Base-by-base conservation (phyloP, 2,113 vertebrate species). In the Vimba vimba region DNA sequence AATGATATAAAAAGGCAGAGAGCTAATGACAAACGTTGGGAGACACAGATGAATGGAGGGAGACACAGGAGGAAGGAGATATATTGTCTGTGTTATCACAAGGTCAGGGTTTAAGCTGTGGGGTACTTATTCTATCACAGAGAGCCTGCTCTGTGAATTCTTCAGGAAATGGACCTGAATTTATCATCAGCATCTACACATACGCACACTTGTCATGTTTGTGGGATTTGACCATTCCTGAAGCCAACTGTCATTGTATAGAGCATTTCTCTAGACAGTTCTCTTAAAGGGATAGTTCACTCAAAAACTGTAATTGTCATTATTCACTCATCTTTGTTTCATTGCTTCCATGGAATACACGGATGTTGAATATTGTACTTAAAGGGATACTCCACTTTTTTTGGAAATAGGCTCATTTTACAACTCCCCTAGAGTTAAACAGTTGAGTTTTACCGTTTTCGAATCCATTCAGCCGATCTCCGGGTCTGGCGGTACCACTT, bases 41-140 rank as follows among this genome's bases (percentile, higher is more conserved):
- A 83, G 50, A 57, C 81, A 39, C 33, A 85, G 60, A 69, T 83
- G 68, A 59, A 83, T 57, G 21, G n/a, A 30, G 68, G 39, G 43
- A 36, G 79, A 50, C 55, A 36, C 23, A 43, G 79, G 60, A 60
- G 52, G 39, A 76, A 73, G 43, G 50, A 74, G 82, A 87, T 86
- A 57, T 83, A 86, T 71, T n/a, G 43, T 43, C 59, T 39, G 77
- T 82, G 64, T 73, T 15, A 69, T 57, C 85, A 82, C 74, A 79
- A 55, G 74, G 84, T 86, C 84, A 83, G 64, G 45, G 12, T 13
- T 25, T 45, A 78, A 71, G 30, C 62, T 60, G 62, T 73, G 64
- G 76, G 85, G 30, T 60, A 10, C 62, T 59, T 80, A 74, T 79
- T 80, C 77, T 30, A 45, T 47, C 77, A 47, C 17, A 73, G 52